Evolutionary conservation across 2,113 vertebrate species (phyloP).

Genomic region (Odobenus rosmarus): DNA sequence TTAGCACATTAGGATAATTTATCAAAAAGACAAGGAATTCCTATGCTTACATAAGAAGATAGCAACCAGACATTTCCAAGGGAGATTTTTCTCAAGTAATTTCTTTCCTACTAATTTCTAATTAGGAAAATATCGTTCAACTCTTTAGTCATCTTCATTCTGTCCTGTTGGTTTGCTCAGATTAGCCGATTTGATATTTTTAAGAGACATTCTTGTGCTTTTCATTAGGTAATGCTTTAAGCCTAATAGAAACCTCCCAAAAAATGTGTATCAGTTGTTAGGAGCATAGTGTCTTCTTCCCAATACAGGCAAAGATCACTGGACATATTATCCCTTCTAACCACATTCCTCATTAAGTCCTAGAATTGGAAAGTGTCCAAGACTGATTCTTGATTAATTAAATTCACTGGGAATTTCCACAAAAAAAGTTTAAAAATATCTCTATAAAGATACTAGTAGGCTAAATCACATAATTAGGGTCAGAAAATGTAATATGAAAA

Average conservation of each 20-base stretch:
- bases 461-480: background rate
- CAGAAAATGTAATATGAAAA: background rate
- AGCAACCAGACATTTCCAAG: background rate
- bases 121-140: background rate
- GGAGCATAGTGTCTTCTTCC: background rate
- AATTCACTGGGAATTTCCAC: slow-evolving; percentile 18
- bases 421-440: background rate
- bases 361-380: background rate
- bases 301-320: background rate
- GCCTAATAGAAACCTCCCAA: background rate
- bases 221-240: background rate
- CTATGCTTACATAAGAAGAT: background rate
- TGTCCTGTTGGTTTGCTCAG: background rate
- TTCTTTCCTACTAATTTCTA: background rate
- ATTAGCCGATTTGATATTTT: background rate
- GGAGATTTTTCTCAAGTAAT: background rate
- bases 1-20: background rate
- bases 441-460: background rate
- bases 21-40: background rate
- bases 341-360: background rate
- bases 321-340: background rate
- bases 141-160: background rate
- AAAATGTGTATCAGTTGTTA: background rate
- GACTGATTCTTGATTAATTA: slow-evolving; percentile 4
- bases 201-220: background rate